Evolutionary conservation across 53 echinoderm and acorn worm species (phyloP).

Genomic region (Apostichopus leukothele): DNA sequence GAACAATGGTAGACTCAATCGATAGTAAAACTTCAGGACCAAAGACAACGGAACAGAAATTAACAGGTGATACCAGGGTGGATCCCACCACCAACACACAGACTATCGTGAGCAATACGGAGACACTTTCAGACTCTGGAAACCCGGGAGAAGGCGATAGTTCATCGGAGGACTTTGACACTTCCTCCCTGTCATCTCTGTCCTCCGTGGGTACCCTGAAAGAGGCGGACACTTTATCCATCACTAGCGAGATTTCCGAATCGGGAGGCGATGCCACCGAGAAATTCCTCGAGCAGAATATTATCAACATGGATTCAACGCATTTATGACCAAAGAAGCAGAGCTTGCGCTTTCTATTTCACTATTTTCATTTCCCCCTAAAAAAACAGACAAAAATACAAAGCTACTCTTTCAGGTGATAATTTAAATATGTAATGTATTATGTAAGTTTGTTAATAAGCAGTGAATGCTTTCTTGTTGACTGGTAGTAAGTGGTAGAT

Average conservation of each 20-base stretch:
- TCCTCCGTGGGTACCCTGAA: slow-evolving; percentile 26
- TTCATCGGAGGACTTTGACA: slow-evolving; percentile 19
- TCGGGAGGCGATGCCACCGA: background rate
- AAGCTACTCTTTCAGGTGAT: slow-evolving; percentile 30
- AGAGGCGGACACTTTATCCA: slow-evolving; percentile 29
- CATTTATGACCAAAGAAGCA: slow-evolving; percentile 42
- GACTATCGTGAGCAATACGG: background rate
- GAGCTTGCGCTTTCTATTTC: background rate
- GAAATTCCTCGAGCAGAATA: background rate
- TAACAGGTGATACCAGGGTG: background rate
- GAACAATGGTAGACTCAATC: background rate
- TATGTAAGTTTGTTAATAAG: no score
- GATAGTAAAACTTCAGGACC: background rate
- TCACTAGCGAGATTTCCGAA: slow-evolving; percentile 32
- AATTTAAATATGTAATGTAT: slow-evolving; percentile 2
- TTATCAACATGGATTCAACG: slow-evolving; percentile 17
- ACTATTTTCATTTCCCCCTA: background rate
- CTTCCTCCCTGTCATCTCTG: slow-evolving; percentile 2
- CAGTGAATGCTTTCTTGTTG: no score
- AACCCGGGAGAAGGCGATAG: background rate
- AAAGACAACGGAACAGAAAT: background rate
- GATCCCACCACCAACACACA: background rate
- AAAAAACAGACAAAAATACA: background rate
- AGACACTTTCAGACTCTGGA: background rate
- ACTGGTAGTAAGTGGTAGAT: no score